Percentiles rank a stretch among this genome's conserved stretches.
These are phyloP conservation scores for Phalacrocorax brasilianus DNA, from an alignment of 2,113 vertebrate genomes.

Conservation along the genomic window DNA sequence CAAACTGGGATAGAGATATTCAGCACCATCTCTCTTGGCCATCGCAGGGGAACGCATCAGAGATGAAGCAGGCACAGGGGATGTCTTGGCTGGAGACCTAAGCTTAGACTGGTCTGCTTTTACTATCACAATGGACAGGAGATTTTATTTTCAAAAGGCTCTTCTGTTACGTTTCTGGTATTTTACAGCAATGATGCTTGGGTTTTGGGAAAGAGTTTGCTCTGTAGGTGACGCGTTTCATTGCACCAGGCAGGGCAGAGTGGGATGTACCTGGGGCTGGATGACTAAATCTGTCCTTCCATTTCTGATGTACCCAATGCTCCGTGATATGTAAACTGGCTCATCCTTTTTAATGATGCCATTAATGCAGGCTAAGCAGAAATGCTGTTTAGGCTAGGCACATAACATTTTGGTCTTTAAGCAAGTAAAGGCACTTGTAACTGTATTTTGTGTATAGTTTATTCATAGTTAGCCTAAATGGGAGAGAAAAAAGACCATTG, in stretches of 20 bases:
- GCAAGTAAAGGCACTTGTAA: background rate
- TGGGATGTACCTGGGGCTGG: background rate
- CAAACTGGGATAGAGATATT: background rate
- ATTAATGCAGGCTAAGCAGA: background rate
- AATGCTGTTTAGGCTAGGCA: background rate
- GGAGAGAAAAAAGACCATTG: background rate
- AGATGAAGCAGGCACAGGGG: rapidly evolving
- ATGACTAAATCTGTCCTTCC: background rate
- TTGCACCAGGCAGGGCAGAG: background rate
- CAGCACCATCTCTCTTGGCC: rapidly evolving
- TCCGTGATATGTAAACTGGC: rapidly evolving
- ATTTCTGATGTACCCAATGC: rapidly evolving
- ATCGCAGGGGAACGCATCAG: rapidly evolving
- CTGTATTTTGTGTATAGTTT: background rate
- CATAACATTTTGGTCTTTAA: background rate
- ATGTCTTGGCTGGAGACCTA: background rate
- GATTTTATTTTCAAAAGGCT: background rate
- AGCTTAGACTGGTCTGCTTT: background rate
- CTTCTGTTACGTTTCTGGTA: background rate
- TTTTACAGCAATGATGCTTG: background rate
- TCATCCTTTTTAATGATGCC: background rate
- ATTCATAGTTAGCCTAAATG: background rate
- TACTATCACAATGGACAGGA: rapidly evolving
- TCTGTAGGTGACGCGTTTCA: background rate
- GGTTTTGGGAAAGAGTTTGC: background rate